Base-by-base conservation (phyloP, 2,888 invertebrate genomes). In the Imbricaverruca yamaguchii region DNA sequence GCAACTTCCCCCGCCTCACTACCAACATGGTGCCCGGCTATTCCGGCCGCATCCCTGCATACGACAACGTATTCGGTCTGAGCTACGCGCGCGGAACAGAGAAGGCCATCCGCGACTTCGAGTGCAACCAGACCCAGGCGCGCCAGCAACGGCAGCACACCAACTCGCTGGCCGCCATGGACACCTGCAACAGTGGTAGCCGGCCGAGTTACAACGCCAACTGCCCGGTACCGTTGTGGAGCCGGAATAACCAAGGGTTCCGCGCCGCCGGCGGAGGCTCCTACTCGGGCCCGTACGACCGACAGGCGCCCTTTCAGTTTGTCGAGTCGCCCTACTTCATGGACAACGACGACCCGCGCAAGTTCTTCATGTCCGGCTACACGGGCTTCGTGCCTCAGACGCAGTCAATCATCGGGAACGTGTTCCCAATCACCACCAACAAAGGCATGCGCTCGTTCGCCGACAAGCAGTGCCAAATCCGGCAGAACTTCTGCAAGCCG, bases 401-500 rank as follows among this genome's bases (percentile, higher is more conserved):
- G 74, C 90, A 90, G 85, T 89, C 90, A 83, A 89, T 91, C 53
- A 92, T 91, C 85, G 92, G 92, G 10, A 90, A 91, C 84, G 88
- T 91, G 4, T 90, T 91, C 83, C 90, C 91, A 85, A 90, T 90
- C 81, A 88, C 92, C 84, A 92, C 92, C 9, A 92, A 92, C 84
- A 91, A 92, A 81, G 92, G 92, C 0, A 89, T 93, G 57, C 91
- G 92, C 85, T 92, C 93, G 85, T 93, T 93, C 86, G 92, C 92
- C 0, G 91, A 92, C 39, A 92, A 92, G 87, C 93, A 93, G 87
- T 90, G 92, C 83, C 90, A 91, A 85, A 89, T 92, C 82, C 90
- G 92, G 85, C 92, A 92, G 85, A 91, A 92, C 12, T 92, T 92
- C 87, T 93, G 93, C 93, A 92, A 92, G 57, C 92, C 93, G 10